phyloP scores from a whole-genome alignment of 2,797 vertebrate genomes.

The Myiothlypis coronata region DNA sequence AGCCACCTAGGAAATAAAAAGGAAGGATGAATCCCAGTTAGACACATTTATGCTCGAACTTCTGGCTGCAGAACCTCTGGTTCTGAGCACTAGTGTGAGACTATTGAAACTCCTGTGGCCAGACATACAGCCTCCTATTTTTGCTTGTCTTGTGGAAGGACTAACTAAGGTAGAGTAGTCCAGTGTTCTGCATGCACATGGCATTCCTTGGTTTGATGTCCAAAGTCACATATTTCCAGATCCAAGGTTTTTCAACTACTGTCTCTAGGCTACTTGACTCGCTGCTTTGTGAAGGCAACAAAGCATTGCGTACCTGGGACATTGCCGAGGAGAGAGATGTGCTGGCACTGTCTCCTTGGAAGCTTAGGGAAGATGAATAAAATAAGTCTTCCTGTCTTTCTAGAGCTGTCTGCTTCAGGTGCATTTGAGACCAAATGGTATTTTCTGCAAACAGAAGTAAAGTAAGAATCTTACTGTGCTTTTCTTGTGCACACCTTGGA shows the following conservation, averaged over 20 bases:
- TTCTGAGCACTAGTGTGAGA: not conserved
- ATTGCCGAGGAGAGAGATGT: slow-evolving; percentile 40
- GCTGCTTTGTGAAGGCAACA: not conserved
- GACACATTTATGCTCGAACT: not conserved
- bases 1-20: slow-evolving; percentile 48
- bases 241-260: not conserved
- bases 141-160: not conserved
- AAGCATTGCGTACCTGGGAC: slow-evolving; percentile 50
- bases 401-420: slow-evolving; percentile 32
- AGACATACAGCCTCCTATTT: not conserved
- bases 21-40: slow-evolving; percentile 3
- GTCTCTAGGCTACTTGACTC: not conserved
- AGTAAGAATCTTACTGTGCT: not conserved
- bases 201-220: not conserved
- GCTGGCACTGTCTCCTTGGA: slow-evolving; percentile 61
- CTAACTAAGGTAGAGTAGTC: not conserved
- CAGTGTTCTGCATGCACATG: not conserved
- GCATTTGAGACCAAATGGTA: slow-evolving; percentile 62
- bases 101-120: not conserved
- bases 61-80: not conserved
- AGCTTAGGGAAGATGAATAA: slow-evolving; percentile 39
- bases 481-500: not conserved
- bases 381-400: slow-evolving; percentile 31
- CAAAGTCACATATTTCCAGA: not conserved
- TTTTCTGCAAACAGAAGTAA: slow-evolving; percentile 57